Base-by-base conservation (phyloP, 2,888 invertebrate species). In the Cremastinae sp. region DNA sequence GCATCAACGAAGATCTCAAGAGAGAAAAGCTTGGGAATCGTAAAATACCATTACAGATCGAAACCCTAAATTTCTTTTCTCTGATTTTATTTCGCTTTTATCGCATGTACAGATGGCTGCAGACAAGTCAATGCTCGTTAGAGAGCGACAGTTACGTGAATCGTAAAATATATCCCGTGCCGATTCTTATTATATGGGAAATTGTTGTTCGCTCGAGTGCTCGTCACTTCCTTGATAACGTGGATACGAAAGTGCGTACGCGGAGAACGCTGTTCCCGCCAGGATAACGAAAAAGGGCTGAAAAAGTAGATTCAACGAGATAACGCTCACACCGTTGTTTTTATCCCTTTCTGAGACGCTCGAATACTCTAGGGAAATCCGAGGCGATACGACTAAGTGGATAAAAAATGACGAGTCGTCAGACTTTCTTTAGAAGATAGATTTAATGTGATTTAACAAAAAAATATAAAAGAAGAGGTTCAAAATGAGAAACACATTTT, bases 101-200 rank as follows among this genome's bases (percentile, higher is more conserved):
- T 28, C 28, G 28, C 5, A 28, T 28, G 28, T 28, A 28, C 28
- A 28, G 28, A 28, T 39, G 22, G 14, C 37, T 53, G 10, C 18
- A 35, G 20, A 59, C 47, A 39, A 59, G 53, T 75, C 59, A 70
- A 65, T 70, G 43, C 53, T 75, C 74, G 53, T 75, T 75, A 65
- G 64, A 28, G 65, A 39, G 47, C 49, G 74, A 75, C 64, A 59
- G 58, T 75, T 75, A 75, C 65, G 70, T 65, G 70, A 53, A 65
- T 74, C 74, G 69, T 75, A 75, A 75, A 65, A 45, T 61, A n/a
- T n/a, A 28, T 56, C 18, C 65, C 45, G 18, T 37, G 43, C 20
- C 59, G 53, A 65, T 75, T 75, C 53, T 70, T 55, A 70, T 75
- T 70, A 53, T 58, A 5, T n/a, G 53, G 22, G 12, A 16, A 39